Evolutionary conservation across 2,797 vertebrate species (phyloP), one percentile per base, ranked within the genome.

Genomic region (Xenopus petersii): DNA sequence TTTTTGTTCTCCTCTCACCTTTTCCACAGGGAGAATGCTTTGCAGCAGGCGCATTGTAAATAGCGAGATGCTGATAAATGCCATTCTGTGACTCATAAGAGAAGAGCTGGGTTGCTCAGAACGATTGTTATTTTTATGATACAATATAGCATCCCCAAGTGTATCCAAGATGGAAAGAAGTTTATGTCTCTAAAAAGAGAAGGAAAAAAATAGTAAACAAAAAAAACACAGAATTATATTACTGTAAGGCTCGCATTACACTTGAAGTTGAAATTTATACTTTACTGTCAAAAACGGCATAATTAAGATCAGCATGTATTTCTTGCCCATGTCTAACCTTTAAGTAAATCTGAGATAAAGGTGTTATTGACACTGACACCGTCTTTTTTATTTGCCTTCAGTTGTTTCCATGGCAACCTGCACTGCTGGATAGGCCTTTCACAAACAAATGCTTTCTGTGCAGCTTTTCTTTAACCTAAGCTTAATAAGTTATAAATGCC

Each of bases 1-100:
- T 65, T 65, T 62, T 61, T 74, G 51, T 74, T 78, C 65, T 59
- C 11, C 26, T 74, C 85, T 88, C 74, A 95, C 94, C 94, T 97
- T 97, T 84, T 98, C 96, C 65, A 93, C 92, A 55, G 98, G 96
- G 58, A 99, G 89, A 68, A 98, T 87, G 15, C 86, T 89, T 82
- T 98, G 96, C 51, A 99, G 83, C 15, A 98, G 85, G 71, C 93
- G 93, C 72, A 97, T 80, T 24, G 92, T 92, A 66, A 97, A 91
- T 68, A 96, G 85, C 1, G 94, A 91, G 17, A 91, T 78, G 71
- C 93, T 93, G 77, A 88, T 84, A 77, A 95, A 98, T 5, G 95
- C 90, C 89, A 94, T 91, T 82, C 94, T 91, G 84, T 95, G 94
- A 85, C 96, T 92, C 67, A 92, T 84, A 75, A 90, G 83, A 79